These are phyloP conservation scores for Melospiza georgiana DNA, from an alignment of 2,113 vertebrate species.

Conservation along the genomic window DNA sequence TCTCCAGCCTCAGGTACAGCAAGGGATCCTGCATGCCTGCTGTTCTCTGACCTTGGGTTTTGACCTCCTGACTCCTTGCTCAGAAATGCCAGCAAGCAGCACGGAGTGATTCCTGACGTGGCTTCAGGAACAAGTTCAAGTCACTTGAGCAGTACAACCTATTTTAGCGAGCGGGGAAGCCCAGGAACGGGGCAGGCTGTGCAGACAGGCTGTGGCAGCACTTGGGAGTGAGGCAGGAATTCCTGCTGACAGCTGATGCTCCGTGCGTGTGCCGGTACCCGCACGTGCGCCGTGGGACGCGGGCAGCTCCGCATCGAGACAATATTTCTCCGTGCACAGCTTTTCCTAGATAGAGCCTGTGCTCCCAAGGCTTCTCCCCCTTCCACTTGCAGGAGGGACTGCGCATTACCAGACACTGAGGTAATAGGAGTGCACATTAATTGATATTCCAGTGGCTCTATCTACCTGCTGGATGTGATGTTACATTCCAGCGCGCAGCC, in stretches of 20 bases:
- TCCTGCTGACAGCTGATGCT: slow-evolving; percentile 16
- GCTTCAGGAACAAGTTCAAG: background rate
- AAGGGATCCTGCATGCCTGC: background rate
- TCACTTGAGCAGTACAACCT: background rate
- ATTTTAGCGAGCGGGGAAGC: background rate
- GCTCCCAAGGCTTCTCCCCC: background rate
- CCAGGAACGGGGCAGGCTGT: background rate
- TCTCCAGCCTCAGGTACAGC: slow-evolving; percentile 15
- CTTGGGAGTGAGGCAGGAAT: background rate
- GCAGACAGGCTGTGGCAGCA: background rate
- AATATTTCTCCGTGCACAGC: background rate
- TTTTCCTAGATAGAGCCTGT: slow-evolving; percentile 5
- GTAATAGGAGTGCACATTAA: slow-evolving; percentile 52
- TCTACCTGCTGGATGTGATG: slow-evolving; percentile 28
- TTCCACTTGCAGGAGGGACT: background rate
- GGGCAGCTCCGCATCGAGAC: background rate
- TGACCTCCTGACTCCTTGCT: slow-evolving; percentile 17
- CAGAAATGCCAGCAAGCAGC: background rate
- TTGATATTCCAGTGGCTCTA: slow-evolving; percentile 53
- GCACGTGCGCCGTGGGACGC: rapidly evolving
- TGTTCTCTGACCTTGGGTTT: background rate
- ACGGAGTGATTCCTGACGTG: background rate
- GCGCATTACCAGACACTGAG: slow-evolving; percentile 67
- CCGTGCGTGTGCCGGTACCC: background rate
- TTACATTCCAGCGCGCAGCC: background rate